Evolutionary conservation across 1,140 invertebrate genomes (phyloP).

Genomic region (Drosophila ogumai): DNA sequence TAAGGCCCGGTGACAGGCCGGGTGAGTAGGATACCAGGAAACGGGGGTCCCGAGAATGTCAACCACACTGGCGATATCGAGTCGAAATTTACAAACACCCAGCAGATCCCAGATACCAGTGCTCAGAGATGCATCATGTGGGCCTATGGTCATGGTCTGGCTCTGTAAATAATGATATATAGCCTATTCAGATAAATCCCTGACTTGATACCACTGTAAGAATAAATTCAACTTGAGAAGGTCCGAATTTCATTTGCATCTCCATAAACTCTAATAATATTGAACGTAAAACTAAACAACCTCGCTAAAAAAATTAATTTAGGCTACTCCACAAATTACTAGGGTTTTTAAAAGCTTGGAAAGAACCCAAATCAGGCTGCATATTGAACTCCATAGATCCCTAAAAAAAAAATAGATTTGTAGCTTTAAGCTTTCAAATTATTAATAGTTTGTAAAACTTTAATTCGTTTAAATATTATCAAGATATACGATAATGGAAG

Average conservation of each 20-base stretch:
- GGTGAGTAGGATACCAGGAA: slow-evolving; percentile 53
- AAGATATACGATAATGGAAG: neutral
- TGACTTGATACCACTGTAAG: neutral
- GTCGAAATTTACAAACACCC: slow-evolving; percentile 10
- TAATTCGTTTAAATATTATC: neutral
- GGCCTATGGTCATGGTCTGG: neutral
- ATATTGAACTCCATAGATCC: neutral
- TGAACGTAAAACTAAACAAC: neutral
- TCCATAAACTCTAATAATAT: neutral
- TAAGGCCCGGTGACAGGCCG: slow-evolving; percentile 35
- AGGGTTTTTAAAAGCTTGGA: too few species aligned
- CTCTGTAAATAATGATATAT: slow-evolving; percentile 1
- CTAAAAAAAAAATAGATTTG: neutral
- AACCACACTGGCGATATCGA: slow-evolving; percentile 35
- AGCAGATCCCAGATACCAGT: neutral
- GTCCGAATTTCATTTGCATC: neutral
- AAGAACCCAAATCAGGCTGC: neutral
- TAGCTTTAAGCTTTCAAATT: neutral
- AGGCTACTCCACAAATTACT: too few species aligned
- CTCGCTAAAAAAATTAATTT: neutral
- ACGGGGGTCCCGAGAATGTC: slow-evolving; percentile 31
- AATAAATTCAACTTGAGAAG: neutral
- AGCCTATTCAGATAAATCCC: slow-evolving; percentile 9
- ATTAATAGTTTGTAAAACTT: too few species aligned
- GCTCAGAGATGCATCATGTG: slow-evolving; percentile 6